These are phyloP conservation scores for Elysia crispata DNA, from an alignment of 2,888 invertebrate species.

Conservation along the genomic window DNA sequence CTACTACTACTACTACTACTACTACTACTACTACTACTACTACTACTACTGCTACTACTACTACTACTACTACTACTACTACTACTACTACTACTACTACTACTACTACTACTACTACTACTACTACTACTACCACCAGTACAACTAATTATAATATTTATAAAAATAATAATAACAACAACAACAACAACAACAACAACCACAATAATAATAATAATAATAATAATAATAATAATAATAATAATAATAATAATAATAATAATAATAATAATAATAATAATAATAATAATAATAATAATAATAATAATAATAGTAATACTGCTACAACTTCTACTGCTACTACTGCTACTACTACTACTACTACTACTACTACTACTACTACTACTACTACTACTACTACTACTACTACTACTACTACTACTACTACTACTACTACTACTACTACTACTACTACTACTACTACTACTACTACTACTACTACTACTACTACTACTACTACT, in stretches of 20 bases:
- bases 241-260: not conserved
- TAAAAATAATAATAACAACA: not conserved
- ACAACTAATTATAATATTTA: not conserved
- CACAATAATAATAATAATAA: too few relatives aligned
- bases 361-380: not conserved
- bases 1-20: not conserved
- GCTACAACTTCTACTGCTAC: too few relatives aligned
- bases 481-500: not conserved
- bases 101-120: not conserved
- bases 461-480: not conserved
- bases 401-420: not conserved
- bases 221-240: not conserved
- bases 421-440: not conserved
- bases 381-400: not conserved
- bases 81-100: slow-evolving; percentile 9
- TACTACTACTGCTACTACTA: slow-evolving; percentile 2
- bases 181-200: too few relatives aligned
- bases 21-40: too few relatives aligned
- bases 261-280: not conserved
- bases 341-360: not conserved
- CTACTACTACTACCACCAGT: not conserved
- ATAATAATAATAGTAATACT: not conserved
- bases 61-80: slow-evolving; percentile 9
- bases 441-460: not conserved
- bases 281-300: not conserved